Evolutionary conservation across 2,113 vertebrate genomes (phyloP).

Genomic region (Bubo bubo): DNA sequence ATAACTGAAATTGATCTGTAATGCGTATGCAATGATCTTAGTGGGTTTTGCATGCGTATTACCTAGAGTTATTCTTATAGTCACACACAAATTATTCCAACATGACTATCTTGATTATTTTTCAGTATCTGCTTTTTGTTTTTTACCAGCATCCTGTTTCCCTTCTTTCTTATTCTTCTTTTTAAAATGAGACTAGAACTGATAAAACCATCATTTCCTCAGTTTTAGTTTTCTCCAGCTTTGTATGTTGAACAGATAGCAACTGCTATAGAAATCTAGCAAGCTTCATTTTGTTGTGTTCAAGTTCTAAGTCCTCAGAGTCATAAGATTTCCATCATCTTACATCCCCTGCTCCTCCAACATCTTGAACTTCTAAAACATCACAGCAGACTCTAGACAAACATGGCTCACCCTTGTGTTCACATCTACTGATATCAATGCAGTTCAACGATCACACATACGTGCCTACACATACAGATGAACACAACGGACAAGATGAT

Average conservation of each 20-base stretch:
- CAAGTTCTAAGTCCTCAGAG: background rate
- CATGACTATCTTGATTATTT: background rate
- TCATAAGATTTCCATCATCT: background rate
- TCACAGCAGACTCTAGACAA: background rate
- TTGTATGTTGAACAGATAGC: background rate
- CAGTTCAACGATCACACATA: background rate
- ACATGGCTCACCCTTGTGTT: background rate
- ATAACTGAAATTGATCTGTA: background rate
- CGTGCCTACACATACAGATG: too few species aligned
- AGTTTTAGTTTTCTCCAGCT: background rate
- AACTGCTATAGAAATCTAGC: background rate
- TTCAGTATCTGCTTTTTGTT: background rate
- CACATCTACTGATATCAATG: background rate
- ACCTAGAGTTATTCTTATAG: background rate
- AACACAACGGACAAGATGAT: background rate
- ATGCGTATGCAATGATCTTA: background rate
- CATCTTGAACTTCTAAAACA: background rate
- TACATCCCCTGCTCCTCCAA: background rate
- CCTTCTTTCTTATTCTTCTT: background rate
- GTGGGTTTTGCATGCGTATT: background rate
- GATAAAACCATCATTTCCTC: background rate
- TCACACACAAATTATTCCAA: background rate
- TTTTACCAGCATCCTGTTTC: background rate
- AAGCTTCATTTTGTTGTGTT: background rate
- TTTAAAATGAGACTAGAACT: background rate